Percentiles rank a stretch among this genome's conserved stretches.
Evolutionary conservation across 1,140 invertebrate species (phyloP).

Genomic region (Aphelenchoides fujianensis): DNA sequence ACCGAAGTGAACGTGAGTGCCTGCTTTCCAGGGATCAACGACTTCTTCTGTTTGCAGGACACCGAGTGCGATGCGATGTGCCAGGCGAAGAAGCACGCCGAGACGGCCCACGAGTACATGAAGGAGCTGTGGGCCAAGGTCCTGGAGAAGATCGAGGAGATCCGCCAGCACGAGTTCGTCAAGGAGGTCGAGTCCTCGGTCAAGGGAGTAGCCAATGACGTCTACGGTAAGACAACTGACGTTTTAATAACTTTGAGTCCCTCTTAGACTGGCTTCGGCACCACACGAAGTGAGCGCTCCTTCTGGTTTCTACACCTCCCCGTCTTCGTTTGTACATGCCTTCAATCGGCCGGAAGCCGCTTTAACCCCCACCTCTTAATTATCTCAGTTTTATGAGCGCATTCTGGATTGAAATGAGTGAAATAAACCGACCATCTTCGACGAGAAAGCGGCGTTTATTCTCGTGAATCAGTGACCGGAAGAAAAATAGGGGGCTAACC

Average conservation of each 20-base stretch:
- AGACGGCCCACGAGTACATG: conserved; percentile 38
- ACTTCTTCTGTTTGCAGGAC: not conserved
- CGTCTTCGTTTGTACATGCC: too few relatives aligned
- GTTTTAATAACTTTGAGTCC: too few relatives aligned
- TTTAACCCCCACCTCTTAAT: too few relatives aligned
- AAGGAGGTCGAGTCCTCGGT: conserved; percentile 16
- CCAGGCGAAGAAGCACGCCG: conserved; percentile 25
- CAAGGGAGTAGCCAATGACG: not conserved
- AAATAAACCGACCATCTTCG: too few relatives aligned
- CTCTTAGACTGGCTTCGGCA: not conserved
- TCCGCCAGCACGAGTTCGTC: conserved; percentile 32
- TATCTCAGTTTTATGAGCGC: too few relatives aligned
- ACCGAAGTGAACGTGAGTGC: conserved; percentile 21
- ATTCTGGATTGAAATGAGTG: too few relatives aligned
- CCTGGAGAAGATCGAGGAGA: conserved; percentile 32
- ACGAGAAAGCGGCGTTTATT: too few relatives aligned
- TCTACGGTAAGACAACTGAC: too few relatives aligned
- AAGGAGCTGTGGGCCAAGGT: conserved; percentile 38
- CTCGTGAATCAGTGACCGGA: too few relatives aligned
- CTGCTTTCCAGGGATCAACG: conserved; percentile 21
- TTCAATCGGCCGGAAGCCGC: too few relatives aligned
- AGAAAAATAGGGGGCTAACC: too few relatives aligned
- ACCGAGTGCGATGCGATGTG: conserved; percentile 45
- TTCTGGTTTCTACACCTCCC: too few relatives aligned
- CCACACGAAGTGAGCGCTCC: conserved; percentile 4